Percentiles rank a stretch among this genome's conserved stretches.
phyloP scores from a whole-genome alignment of 2,797 vertebrate genomes.

The Somateria mollissima region DNA sequence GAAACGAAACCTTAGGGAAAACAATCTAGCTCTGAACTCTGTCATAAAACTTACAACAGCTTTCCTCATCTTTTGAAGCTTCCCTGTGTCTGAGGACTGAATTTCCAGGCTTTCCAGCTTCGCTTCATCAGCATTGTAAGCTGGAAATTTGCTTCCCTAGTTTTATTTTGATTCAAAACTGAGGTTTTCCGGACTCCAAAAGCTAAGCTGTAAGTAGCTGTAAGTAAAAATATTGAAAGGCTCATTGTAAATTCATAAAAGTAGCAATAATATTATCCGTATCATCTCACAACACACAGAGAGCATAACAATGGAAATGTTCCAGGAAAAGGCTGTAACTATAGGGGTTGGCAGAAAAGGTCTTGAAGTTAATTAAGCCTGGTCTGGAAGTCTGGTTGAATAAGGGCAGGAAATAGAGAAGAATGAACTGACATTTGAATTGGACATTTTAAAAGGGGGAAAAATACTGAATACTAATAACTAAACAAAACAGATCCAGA shows the following conservation, averaged over 20 bases:
- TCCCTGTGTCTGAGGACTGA: neutral
- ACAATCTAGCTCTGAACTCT: neutral
- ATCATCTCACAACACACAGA: conserved; percentile 29
- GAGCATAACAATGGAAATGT: conserved; percentile 38
- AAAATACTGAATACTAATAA: conserved; percentile 7
- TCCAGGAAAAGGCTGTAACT: conserved; percentile 42
- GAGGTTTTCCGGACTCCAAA: neutral
- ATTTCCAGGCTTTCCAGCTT: neutral
- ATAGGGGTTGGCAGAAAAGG: conserved; percentile 22
- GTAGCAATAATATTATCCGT: conserved; percentile 14
- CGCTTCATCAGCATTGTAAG: neutral
- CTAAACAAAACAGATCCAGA: conserved; percentile 11
- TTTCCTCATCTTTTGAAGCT: neutral
- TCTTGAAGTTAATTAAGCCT: conserved; percentile 48
- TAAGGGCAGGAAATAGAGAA: conserved; percentile 58
- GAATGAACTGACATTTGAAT: conserved; percentile 62
- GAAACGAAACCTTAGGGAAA: neutral
- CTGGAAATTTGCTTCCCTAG: neutral
- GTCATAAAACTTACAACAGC: neutral
- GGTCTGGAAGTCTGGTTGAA: conserved; percentile 16
- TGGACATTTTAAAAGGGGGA: conserved; percentile 2
- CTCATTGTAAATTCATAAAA: conserved; percentile 12
- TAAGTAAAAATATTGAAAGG: conserved; percentile 9
- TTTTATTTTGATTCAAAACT: conserved; percentile 8
- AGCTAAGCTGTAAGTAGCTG: neutral